phyloP scores from a whole-genome alignment of 2,113 vertebrate genomes.

The Grus americana region DNA sequence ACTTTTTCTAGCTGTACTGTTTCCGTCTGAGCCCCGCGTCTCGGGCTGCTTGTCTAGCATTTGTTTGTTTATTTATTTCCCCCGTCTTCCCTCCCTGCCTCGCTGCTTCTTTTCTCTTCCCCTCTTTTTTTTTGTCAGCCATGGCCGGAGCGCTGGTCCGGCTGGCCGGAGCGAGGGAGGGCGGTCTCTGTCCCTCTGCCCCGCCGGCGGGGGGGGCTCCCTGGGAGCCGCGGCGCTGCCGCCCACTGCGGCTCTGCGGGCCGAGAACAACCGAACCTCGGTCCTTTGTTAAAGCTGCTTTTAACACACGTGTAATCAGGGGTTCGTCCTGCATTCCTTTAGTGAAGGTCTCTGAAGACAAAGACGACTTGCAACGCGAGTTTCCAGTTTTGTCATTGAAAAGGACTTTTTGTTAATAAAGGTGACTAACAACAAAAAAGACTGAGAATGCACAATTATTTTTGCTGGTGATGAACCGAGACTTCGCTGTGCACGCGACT shows the following conservation, averaged over 20 bases:
- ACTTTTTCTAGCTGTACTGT: too few relatives aligned
- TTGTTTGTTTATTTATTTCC: too few relatives aligned
- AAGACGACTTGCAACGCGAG: neutral
- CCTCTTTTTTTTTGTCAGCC: neutral
- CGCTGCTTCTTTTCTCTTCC: too few relatives aligned
- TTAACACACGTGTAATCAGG: neutral
- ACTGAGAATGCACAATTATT: neutral
- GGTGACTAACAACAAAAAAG: neutral
- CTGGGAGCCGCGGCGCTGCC: neutral
- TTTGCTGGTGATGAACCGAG: neutral
- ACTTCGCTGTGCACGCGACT: neutral
- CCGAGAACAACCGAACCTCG: neutral
- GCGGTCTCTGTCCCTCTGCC: neutral
- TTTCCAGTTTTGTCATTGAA: neutral
- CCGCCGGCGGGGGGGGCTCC: neutral
- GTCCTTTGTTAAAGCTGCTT: neutral
- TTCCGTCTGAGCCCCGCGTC: neutral
- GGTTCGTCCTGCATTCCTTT: neutral
- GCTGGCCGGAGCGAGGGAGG: neutral
- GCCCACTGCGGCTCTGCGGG: fast-evolving
- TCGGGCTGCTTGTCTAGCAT: neutral
- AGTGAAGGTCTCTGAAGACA: neutral
- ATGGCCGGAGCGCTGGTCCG: neutral
- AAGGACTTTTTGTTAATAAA: neutral
- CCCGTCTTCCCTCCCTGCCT: too few relatives aligned